These are phyloP conservation scores for Hyperoodon ampullatus DNA, from an alignment of 2,113 vertebrate species.

Conservation along the genomic window DNA sequence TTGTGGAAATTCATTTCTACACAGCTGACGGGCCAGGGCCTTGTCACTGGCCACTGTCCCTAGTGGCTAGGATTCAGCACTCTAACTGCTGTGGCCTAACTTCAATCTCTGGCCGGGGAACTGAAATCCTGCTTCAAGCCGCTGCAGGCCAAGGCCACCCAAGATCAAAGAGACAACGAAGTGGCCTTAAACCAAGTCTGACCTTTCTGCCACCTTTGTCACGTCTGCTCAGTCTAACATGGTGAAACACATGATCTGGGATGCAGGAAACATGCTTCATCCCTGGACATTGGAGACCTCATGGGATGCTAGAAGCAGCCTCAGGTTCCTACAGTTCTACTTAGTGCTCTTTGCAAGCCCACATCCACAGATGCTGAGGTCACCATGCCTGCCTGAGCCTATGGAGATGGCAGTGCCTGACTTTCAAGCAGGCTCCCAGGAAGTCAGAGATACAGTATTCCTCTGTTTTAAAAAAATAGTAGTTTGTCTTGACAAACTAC, in stretches of 20 bases:
- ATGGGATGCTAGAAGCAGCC: fast-evolving
- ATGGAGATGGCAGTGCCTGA: too few relatives aligned
- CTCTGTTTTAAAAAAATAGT: neutral
- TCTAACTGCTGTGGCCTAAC: too few relatives aligned
- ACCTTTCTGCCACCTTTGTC: neutral
- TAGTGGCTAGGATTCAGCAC: too few relatives aligned
- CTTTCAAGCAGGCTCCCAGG: neutral
- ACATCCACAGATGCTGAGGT: neutral
- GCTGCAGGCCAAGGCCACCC: too few relatives aligned
- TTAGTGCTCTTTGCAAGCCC: neutral
- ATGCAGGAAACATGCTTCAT: neutral
- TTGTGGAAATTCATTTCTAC: too few relatives aligned
- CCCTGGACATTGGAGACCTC: fast-evolving
- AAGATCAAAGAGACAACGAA: too few relatives aligned
- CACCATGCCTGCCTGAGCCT: too few relatives aligned
- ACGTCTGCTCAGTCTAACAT: neutral
- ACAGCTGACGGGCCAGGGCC: too few relatives aligned
- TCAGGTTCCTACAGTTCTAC: too few relatives aligned
- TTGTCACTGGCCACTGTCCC: too few relatives aligned
- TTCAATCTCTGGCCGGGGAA: too few relatives aligned
- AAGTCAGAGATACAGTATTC: neutral
- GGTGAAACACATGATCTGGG: neutral
- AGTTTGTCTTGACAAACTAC: neutral
- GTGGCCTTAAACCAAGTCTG: neutral
- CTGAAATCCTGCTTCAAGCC: too few relatives aligned